Conservation (phyloP, 2,888 invertebrate genomes). For the Ganaspis brasiliensis region DNA sequence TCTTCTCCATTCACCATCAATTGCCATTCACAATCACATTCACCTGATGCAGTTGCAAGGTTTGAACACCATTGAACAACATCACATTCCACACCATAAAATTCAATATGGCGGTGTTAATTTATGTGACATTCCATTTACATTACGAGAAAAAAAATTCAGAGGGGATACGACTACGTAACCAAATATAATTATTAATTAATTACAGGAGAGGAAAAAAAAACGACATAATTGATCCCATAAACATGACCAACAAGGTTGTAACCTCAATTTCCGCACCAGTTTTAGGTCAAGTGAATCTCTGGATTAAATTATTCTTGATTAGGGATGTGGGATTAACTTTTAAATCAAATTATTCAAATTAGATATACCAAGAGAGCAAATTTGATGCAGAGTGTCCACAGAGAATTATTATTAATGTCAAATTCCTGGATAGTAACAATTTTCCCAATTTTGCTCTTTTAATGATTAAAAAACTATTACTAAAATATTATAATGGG, state of each 20-base stretch:
- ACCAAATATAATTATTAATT: conserved; percentile 31
- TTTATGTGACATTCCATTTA: conserved; percentile 24
- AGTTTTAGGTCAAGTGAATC: conserved; percentile 1
- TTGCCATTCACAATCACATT: conserved; percentile 16
- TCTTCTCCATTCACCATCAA: conserved; percentile 31
- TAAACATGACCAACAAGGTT: conserved; percentile 4
- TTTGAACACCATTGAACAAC: not conserved
- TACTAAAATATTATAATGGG: no score
- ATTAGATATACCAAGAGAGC: no score
- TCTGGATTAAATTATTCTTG: conserved; percentile 15
- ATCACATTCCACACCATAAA: conserved; percentile 5
- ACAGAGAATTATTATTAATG: no score
- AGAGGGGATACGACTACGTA: not conserved
- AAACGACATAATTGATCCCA: not conserved
- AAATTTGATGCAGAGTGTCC: no score
- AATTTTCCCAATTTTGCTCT: no score
- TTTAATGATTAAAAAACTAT: no score
- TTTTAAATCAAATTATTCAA: conserved; percentile 8
- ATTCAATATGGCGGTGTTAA: conserved; percentile 20
- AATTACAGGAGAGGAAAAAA: not conserved
- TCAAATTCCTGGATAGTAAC: no score
- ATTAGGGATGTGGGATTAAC: not conserved
- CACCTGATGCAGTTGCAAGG: not conserved
- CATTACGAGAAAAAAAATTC: not conserved
- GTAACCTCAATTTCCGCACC: conserved; percentile 1